Evolutionary conservation across 2,888 invertebrate genomes (phyloP).

Genomic region (Tetragonula carbonaria): DNA sequence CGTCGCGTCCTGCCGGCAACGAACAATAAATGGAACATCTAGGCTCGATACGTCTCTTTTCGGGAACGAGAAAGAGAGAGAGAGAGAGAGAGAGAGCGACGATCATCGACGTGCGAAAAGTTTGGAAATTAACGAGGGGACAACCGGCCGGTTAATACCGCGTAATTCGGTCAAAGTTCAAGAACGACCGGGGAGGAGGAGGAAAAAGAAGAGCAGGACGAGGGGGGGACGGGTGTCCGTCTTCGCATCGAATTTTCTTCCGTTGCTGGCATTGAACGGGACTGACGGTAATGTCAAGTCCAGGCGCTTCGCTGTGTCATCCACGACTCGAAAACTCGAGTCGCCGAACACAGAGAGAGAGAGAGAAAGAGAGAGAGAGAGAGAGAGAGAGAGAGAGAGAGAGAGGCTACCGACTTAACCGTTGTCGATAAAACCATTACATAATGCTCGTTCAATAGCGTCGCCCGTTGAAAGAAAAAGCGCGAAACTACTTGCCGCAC

Average conservation of each 20-base stretch:
- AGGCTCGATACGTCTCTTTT: too few relatives aligned
- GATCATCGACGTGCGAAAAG: not conserved
- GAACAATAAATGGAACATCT: too few relatives aligned
- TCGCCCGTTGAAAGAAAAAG: not conserved
- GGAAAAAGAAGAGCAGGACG: too few relatives aligned
- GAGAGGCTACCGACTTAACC: conserved; percentile 34
- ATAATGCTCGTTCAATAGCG: conserved; percentile 18
- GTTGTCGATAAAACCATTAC: conserved; percentile 48
- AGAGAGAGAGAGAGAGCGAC: too few relatives aligned
- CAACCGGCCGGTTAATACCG: conserved; percentile 8
- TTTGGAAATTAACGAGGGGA: conserved; percentile 30
- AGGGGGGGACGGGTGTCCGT: not conserved
- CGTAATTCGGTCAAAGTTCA: conserved; percentile 60
- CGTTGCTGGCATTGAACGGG: conserved; percentile 35
- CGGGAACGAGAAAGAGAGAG: too few relatives aligned
- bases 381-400: too few relatives aligned
- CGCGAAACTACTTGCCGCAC: not conserved
- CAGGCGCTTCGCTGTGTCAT: conserved; percentile 21
- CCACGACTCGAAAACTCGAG: conserved; percentile 34
- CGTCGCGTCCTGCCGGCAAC: too few relatives aligned
- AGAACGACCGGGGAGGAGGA: not conserved
- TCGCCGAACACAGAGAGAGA: conserved; percentile 6
- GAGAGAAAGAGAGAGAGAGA: not conserved
- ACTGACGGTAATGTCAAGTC: conserved; percentile 46
- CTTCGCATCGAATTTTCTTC: conserved; percentile 25